A percentile compares a stretch with the other conserved stretches of the same genome.
These are phyloP conservation scores for Cladorhizidae sp. DNA, from an alignment of 37 sponge, comb jelly and placozoan species.

Conservation along the genomic window DNA sequence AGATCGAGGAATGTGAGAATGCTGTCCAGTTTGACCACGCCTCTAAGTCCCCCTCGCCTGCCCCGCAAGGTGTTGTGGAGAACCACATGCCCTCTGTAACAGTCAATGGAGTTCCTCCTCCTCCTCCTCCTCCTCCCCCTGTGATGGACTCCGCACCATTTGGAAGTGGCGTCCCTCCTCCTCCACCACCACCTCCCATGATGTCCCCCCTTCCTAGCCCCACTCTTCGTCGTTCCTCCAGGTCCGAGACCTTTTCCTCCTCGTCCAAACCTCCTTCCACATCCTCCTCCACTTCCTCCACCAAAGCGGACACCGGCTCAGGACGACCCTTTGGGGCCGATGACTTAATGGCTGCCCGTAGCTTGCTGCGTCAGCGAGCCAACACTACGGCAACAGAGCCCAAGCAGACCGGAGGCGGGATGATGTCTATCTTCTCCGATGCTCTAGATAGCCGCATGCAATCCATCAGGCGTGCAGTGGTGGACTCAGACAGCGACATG, in stretches of 20 bases:
- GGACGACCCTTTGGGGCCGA: constrained; percentile 40
- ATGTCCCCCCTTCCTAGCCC: constrained; percentile 16
- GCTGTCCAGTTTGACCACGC: neutral
- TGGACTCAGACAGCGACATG: constrained; percentile 18
- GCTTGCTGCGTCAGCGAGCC: constrained; percentile 9
- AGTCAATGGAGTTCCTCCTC: neutral
- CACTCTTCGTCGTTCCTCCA: neutral
- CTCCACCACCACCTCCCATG: constrained; percentile 36
- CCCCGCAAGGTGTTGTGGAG: too few species aligned
- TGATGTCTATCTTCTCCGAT: constrained; percentile 20
- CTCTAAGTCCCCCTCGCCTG: neutral
- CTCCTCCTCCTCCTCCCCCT: constrained; percentile 22
- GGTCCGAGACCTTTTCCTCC: neutral
- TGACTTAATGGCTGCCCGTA: constrained; percentile 16
- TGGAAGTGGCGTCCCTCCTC: constrained; percentile 10
- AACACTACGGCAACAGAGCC: neutral
- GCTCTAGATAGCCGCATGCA: constrained; percentile 34
- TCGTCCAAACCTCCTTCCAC: neutral
- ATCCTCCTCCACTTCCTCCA: neutral
- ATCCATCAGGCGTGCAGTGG: constrained; percentile 31
- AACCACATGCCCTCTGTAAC: neutral
- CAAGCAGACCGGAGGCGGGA: neutral
- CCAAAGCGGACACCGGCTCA: neutral
- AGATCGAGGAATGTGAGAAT: neutral
- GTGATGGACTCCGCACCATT: neutral